These are phyloP conservation scores for Pollenia griseotomentosa DNA, from an alignment of 2,888 invertebrate species.

Conservation along the genomic window DNA sequence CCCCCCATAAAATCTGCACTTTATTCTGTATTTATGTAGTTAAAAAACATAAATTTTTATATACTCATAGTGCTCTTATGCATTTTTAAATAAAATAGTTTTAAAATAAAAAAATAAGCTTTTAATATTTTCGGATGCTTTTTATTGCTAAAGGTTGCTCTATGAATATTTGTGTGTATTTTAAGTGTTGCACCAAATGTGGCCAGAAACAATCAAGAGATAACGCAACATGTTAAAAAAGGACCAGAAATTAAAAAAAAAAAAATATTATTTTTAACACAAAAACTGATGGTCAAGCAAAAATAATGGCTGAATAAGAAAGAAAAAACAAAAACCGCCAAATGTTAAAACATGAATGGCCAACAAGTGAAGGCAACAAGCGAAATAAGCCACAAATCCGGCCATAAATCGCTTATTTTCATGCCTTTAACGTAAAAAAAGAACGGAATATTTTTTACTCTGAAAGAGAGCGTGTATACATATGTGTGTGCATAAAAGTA, in stretches of 20 bases:
- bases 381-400: slow-evolving; percentile 75
- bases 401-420: slow-evolving; percentile 75
- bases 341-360: slow-evolving; percentile 48
- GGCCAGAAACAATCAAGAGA: slow-evolving; percentile 70
- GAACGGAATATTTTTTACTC: slow-evolving; percentile 2
- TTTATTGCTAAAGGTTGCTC: slow-evolving; percentile 3
- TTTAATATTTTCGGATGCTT: slow-evolving; percentile 50
- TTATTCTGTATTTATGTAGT: slow-evolving; percentile 60
- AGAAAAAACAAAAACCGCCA: slow-evolving; percentile 23
- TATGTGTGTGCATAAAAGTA: neutral
- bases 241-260: slow-evolving; percentile 32
- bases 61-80: slow-evolving; percentile 41
- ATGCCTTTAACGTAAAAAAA: slow-evolving; percentile 55
- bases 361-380: slow-evolving; percentile 67
- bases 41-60: slow-evolving; percentile 52
- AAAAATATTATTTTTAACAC: slow-evolving; percentile 46
- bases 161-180: slow-evolving; percentile 38
- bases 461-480: too few species aligned
- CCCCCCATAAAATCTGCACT: slow-evolving; percentile 55
- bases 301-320: slow-evolving; percentile 33
- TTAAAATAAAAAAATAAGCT: slow-evolving; percentile 46
- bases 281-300: slow-evolving; percentile 60
- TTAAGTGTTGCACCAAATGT: slow-evolving; percentile 65
- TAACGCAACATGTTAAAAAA: slow-evolving; percentile 69
- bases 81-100: slow-evolving; percentile 48